Evolutionary conservation across 2,797 vertebrate genomes (phyloP).

Genomic region (Pangasius mekongensis): DNA sequence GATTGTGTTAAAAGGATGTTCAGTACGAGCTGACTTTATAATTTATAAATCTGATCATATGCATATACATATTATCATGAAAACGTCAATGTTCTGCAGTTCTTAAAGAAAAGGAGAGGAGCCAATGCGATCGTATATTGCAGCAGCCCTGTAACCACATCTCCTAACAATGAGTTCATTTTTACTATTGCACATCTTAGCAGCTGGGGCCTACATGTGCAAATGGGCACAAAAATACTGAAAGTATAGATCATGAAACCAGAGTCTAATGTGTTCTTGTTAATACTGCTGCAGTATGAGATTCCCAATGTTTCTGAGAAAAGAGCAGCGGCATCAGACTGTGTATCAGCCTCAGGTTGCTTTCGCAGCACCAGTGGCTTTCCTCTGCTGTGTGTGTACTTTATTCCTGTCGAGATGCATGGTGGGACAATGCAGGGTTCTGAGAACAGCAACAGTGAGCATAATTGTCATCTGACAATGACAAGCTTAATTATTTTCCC

Average conservation of each 20-base stretch:
- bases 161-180: neutral
- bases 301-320: conserved; percentile 26
- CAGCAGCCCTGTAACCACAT: neutral
- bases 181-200: neutral
- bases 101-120: neutral
- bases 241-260: neutral
- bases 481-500: conserved; percentile 51
- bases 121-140: neutral
- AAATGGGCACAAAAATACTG: neutral
- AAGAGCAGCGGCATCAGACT: conserved; percentile 29
- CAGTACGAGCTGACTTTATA: neutral
- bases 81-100: neutral
- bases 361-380: conserved; percentile 28
- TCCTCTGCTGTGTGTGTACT: conserved; percentile 42
- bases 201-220: neutral
- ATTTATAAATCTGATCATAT: neutral
- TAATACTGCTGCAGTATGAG: conserved; percentile 32
- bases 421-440: conserved; percentile 41
- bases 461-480: conserved; percentile 56
- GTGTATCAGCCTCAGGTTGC: conserved; percentile 34
- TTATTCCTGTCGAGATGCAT: conserved; percentile 44
- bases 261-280: neutral
- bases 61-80: neutral
- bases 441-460: conserved; percentile 25
- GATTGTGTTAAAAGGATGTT: neutral